Base-by-base conservation (phyloP, 2,888 invertebrate genomes). In the Drosophila meridiana region DNA sequence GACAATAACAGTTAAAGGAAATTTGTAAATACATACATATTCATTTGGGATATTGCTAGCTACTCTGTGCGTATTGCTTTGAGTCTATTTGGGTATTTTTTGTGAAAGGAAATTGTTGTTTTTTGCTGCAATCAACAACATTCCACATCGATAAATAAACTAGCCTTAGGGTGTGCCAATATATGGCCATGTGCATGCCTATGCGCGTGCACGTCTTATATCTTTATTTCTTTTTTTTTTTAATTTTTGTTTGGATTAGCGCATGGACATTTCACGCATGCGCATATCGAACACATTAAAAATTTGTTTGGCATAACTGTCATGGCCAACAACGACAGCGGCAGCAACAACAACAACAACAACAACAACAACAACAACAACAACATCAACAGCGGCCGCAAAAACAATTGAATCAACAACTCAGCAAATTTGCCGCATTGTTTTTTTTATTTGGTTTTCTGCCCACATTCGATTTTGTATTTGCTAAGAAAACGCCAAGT, bases 401-500 rank as follows among this genome's bases (percentile, higher is more conserved):
- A 45, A 59, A 67, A 43, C 72, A 59, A 61, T 45, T 69, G 55
- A 48, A 71, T 56, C 45, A 70, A 65, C 56, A 67, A 48, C 30
- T 50, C 47, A 63, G 60, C 67, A 70, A 36, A 75, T 82, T 82
- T 87, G 74, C 57, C 63, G 77, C 71, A 72, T 78, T 82, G 85
- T 70, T 70, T 66, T 70, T 66, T 53, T 56, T 80, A 64, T 69
- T 79, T 82, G 62, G 55, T 64, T 76, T 77, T 78, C 76, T 76
- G 52, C 55, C 45, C 71, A 65, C 70, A 71, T 82, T 85, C 69
- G 63, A 71, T 59, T 67, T 73, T 69, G 68, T 66, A 69, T 87
- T 90, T 87, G 84, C 76, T 87, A 90, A 87, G 71, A 79, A 84
- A 76, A 84, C 80, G 80, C 63, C 56, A 70, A 87, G 89, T 71